Conservation (phyloP, 2,113 vertebrate genomes). For the Clarias magur region DNA sequence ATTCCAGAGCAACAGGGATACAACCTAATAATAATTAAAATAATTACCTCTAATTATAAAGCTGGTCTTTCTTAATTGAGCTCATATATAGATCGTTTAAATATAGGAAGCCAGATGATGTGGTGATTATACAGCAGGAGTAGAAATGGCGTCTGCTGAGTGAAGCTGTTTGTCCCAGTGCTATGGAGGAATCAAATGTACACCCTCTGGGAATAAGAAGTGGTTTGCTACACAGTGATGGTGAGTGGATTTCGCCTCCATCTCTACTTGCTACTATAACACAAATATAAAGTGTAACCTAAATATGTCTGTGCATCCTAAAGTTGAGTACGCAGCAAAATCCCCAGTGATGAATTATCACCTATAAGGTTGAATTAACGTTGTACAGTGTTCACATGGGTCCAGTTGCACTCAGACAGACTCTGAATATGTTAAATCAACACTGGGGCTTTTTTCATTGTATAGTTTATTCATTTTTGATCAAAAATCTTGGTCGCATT, state of each 20-base stretch:
- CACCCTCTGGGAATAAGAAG: not conserved
- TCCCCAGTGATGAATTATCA: no score
- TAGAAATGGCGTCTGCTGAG: not conserved
- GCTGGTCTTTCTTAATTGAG: not conserved
- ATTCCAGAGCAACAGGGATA: not conserved
- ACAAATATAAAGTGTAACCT: not conserved
- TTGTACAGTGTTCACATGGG: no score
- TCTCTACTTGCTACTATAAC: not conserved
- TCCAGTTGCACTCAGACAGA: no score
- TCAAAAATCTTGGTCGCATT: not conserved
- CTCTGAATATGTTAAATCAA: no score
- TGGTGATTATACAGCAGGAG: not conserved
- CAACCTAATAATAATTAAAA: not conserved
- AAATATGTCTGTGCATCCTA: not conserved
- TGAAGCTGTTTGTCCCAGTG: not conserved
- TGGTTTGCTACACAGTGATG: not conserved
- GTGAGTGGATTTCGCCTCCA: not conserved
- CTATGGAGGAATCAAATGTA: not conserved
- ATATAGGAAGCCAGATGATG: constrained; percentile 5
- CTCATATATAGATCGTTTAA: not conserved
- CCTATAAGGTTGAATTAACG: no score
- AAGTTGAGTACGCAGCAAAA: no score
- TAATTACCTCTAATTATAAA: not conserved
- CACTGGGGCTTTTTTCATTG: no score
- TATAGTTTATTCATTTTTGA: not conserved